Base-by-base conservation (phyloP, 2,113 vertebrate genomes). In the Pollimyrus isidori region DNA sequence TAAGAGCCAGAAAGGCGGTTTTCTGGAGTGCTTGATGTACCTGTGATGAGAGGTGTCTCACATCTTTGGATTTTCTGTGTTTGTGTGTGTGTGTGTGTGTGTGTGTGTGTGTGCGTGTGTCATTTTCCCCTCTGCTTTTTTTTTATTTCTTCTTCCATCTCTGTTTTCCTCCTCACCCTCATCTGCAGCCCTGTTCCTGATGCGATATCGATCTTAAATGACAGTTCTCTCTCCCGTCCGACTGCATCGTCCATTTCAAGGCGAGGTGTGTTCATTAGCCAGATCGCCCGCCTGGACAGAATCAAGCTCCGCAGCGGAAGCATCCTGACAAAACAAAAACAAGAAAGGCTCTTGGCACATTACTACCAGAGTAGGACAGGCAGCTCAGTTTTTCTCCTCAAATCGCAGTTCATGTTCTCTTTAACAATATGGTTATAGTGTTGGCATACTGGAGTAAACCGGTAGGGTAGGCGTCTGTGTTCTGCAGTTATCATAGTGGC, bases 1-100 rank as follows among this genome's bases (percentile, higher is more conserved):
- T 93, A 94, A 93, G 92, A 92, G 92, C 85, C 1, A 73, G 82
- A 91, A 92, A 92, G 91, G 92, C 91, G 88, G 42, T 48, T 88
- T 35, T 6, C 45, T 48, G 4, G 91, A 91, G 90, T 91, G 80
- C 90, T 92, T 92, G 91, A 82, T 58, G 73, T 88, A 87, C 69
- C 73, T 82, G 19, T 62, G 50, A 5, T 52, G 48, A 50, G 7
- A 65, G 23, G 7, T 17, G 15, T 53, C 48, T 86, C 42, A n/a
- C 49, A 86, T 86, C 49, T 86, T 53, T 52, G 10, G 85, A 50
- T 26, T 86, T 30, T 86, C 1, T 82, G 3, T 80, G 6, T 80
- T 6, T 80, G 23, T 80, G 15, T 76, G 39, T 80, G 19, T 42
- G 42, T 84, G 21, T 80, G 23, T 80, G 15, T 76, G 39, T 80